Evolutionary conservation across 2,113 vertebrate species (phyloP).

Genomic region (Ondatra zibethicus): DNA sequence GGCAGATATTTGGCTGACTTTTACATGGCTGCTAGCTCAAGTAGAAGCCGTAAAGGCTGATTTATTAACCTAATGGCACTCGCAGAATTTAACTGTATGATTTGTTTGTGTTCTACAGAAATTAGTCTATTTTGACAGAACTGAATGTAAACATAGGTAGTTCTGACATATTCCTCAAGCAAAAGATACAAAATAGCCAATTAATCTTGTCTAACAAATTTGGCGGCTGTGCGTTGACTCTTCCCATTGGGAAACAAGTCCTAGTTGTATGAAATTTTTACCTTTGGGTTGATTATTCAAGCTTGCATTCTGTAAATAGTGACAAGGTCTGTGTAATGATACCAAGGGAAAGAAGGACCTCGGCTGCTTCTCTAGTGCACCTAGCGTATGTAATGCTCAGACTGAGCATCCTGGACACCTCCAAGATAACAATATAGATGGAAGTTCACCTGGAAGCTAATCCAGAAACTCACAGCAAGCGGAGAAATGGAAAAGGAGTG

Average conservation of each 20-base stretch:
- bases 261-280: not conserved
- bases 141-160: slow-evolving; percentile 21
- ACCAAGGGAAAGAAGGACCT: slow-evolving; percentile 24
- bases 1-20: not conserved
- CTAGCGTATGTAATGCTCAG: not conserved
- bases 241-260: not conserved
- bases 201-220: not conserved
- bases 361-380: not conserved
- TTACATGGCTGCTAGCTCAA: not conserved
- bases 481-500: not conserved
- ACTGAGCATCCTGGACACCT: not conserved
- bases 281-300: not conserved
- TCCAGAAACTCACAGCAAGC: not conserved
- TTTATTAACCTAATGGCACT: slow-evolving; percentile 38
- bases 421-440: not conserved
- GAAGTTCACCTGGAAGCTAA: not conserved
- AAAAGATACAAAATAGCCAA: slow-evolving; percentile 16
- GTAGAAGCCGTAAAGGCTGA: slow-evolving; percentile 14
- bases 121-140: slow-evolving; percentile 65
- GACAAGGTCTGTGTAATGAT: not conserved
- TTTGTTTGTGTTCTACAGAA: slow-evolving; percentile 16
- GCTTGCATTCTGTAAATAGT: not conserved
- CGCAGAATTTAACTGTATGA: slow-evolving; percentile 26
- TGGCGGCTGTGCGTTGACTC: not conserved
- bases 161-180: slow-evolving; percentile 45